Evolutionary conservation across 2,888 invertebrate species (phyloP).

Genomic region (Eueremaeus valkanovi): DNA sequence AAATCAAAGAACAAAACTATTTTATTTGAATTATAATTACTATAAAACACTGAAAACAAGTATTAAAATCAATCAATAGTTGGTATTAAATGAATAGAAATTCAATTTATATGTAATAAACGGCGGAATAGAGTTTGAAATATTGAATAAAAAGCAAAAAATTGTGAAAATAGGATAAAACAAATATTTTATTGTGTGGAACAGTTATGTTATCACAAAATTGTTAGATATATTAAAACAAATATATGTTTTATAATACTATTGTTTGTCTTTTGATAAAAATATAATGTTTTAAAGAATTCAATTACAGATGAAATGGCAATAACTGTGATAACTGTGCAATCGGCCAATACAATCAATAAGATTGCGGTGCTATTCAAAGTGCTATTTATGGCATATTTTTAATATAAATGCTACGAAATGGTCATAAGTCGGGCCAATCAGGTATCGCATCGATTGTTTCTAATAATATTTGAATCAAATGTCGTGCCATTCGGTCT

Average conservation of each 20-base stretch:
- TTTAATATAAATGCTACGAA: background rate
- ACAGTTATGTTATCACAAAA: background rate
- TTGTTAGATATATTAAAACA: slow-evolving; percentile 13
- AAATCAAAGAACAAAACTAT: background rate
- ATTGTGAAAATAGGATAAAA: too few species aligned
- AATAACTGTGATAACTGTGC: background rate
- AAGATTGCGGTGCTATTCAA: too few species aligned
- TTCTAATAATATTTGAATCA: background rate
- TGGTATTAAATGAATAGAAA: too few species aligned
- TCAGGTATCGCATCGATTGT: slow-evolving; percentile 30
- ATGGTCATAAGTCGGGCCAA: slow-evolving; percentile 15
- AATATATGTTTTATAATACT: background rate
- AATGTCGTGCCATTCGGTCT: slow-evolving; percentile 20
- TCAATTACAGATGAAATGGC: background rate
- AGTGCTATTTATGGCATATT: slow-evolving; percentile 16
- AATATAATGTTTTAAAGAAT: background rate
- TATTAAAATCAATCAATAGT: too few species aligned
- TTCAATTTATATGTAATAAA: too few species aligned
- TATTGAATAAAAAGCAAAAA: too few species aligned
- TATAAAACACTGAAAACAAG: too few species aligned
- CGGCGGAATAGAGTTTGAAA: too few species aligned
- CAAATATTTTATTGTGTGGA: background rate
- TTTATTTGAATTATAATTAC: too few species aligned
- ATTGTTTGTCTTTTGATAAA: slow-evolving; percentile 1
- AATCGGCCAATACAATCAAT: background rate